Percentiles rank a stretch among this genome's conserved stretches.
phyloP scores from a whole-genome alignment of 2,113 vertebrate genomes.

The Pluvianellus socialis region DNA sequence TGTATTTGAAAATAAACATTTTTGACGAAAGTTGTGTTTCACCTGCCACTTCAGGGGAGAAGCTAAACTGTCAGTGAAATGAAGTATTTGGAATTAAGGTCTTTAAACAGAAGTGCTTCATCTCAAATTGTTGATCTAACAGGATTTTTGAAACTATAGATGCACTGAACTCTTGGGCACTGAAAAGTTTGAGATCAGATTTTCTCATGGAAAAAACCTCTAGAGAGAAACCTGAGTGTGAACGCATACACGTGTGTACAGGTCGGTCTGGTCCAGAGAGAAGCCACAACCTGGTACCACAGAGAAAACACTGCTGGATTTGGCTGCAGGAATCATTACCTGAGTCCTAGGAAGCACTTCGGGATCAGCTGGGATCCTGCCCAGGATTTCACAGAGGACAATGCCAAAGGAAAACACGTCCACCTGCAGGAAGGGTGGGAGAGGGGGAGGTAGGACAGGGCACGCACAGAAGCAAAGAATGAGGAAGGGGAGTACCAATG shows the following conservation, averaged over 20 bases:
- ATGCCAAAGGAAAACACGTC: constrained; percentile 91
- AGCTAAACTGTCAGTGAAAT: neutral
- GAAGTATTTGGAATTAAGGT: neutral
- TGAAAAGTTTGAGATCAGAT: neutral
- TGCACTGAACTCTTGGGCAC: neutral
- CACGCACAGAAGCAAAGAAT: neutral
- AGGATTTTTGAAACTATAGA: neutral
- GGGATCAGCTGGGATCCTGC: constrained; percentile 84
- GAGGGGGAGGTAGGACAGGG: neutral
- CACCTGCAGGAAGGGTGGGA: constrained; percentile 71
- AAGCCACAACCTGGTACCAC: neutral
- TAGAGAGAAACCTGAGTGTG: neutral
- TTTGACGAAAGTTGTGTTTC: neutral
- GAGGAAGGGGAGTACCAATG: neutral
- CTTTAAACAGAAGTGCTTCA: neutral
- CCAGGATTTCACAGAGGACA: constrained; percentile 88
- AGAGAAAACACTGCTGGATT: neutral
- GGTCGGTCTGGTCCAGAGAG: neutral
- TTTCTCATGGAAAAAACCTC: neutral
- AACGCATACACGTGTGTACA: neutral
- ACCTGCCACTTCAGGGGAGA: neutral
- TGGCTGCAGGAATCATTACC: constrained; percentile 62
- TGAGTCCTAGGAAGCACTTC: constrained; percentile 86
- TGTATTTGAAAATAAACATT: neutral
- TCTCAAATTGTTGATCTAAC: neutral